A percentile compares a stretch with the other conserved stretches of the same genome.
These are phyloP conservation scores for Pantelozetes paolii DNA, from an alignment of 2,888 invertebrate genomes.

Conservation along the genomic window DNA sequence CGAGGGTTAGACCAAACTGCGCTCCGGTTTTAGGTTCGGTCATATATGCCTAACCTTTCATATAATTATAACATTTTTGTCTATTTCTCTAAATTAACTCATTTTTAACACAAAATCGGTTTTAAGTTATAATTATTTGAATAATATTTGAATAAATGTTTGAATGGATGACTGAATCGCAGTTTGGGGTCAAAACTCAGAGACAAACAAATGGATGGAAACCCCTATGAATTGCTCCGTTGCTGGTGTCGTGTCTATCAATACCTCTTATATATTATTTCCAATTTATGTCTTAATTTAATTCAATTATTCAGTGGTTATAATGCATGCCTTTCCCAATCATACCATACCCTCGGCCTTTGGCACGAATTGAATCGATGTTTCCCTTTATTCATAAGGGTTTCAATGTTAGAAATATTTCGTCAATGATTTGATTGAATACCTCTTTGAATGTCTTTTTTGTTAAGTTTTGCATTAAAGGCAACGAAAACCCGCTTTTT, in stretches of 20 bases:
- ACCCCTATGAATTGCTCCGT: background rate
- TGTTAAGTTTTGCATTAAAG: background rate
- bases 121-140: too few species aligned
- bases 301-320: background rate
- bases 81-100: too few species aligned
- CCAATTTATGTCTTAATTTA: background rate
- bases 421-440: background rate
- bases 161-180: background rate
- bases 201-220: background rate
- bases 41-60: background rate
- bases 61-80: background rate
- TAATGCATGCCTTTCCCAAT: background rate
- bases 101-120: too few species aligned
- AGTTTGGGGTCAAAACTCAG: conserved; percentile 10
- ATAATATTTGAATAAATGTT: background rate
- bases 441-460: background rate
- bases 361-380: background rate
- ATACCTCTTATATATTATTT: background rate
- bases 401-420: background rate
- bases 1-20: conserved; percentile 22
- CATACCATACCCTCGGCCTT: background rate
- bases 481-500: background rate
- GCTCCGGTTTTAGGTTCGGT: background rate
- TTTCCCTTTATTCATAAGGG: background rate
- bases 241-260: background rate